A percentile compares a stretch with the other conserved stretches of the same genome.
Conservation (phyloP, 2,888 invertebrate genomes). For the Ormyrus rosae region DNA sequence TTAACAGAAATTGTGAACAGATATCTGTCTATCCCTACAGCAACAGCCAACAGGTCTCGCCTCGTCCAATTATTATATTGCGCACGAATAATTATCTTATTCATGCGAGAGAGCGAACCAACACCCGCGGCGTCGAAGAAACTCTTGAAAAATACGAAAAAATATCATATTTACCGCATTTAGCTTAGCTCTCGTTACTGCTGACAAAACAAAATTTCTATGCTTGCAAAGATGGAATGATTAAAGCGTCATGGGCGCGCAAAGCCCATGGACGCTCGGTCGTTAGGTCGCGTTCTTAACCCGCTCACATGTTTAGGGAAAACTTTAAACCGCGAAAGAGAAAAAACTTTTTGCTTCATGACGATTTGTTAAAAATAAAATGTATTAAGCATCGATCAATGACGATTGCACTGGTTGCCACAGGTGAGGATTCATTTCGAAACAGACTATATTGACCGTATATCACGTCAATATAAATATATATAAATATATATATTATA, state of each 20-base stretch:
- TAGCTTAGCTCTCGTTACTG: constrained; percentile 56
- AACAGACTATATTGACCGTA: constrained; percentile 63
- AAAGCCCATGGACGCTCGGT: constrained; percentile 72
- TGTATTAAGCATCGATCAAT: constrained; percentile 67
- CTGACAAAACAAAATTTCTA: constrained; percentile 41
- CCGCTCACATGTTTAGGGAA: constrained; percentile 64
- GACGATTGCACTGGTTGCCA: constrained; percentile 67
- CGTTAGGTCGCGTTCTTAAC: constrained; percentile 74
- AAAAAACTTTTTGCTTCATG: no score
- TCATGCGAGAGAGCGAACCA: constrained; percentile 50
- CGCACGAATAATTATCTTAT: constrained; percentile 51
- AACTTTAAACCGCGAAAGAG: constrained; percentile 52
- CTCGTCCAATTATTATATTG: constrained; percentile 69
- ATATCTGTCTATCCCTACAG: constrained; percentile 75
- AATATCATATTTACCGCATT: constrained; percentile 28
- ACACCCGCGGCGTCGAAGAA: constrained; percentile 72
- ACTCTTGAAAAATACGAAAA: constrained; percentile 48
- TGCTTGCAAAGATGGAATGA: constrained; percentile 45
- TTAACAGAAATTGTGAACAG: constrained; percentile 61
- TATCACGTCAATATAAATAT: constrained; percentile 49
- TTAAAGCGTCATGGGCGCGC: constrained; percentile 74
- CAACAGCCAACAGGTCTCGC: constrained; percentile 71
- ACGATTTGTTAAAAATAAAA: constrained; percentile 5
- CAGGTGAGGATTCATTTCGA: constrained; percentile 74
- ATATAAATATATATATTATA: constrained; percentile 29